phyloP scores from a whole-genome alignment of 2,888 invertebrate genomes.

The Tenthredo notha region DNA sequence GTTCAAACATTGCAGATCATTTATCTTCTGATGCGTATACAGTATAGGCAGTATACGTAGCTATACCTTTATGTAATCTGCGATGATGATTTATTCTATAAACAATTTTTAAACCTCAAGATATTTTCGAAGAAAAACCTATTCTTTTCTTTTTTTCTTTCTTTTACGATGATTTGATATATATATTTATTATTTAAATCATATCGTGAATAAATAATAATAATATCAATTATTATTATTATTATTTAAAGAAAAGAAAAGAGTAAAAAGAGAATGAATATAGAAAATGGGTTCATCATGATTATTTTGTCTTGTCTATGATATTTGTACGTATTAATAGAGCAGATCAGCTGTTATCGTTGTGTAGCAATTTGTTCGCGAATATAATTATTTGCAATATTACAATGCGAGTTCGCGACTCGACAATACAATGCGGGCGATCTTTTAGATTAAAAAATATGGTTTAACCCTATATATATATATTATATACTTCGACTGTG shows the following conservation, averaged over 20 bases:
- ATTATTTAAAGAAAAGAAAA: too few relatives aligned
- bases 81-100: constrained; percentile 1
- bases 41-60: not conserved
- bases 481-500: not conserved
- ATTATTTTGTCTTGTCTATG: too few relatives aligned
- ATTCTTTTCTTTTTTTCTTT: not conserved
- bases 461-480: not conserved
- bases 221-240: not conserved
- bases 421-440: not conserved
- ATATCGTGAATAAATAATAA: not conserved
- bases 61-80: not conserved
- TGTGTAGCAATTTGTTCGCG: not conserved
- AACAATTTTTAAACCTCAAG: not conserved
- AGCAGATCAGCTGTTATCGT: constrained; percentile 3
- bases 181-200: not conserved
- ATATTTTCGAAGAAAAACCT: not conserved
- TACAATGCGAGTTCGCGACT: not conserved
- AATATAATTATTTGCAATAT: not conserved
- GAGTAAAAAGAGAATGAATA: too few relatives aligned
- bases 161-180: not conserved
- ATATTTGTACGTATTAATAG: not conserved
- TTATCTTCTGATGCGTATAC: not conserved
- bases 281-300: too few relatives aligned
- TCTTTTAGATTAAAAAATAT: not conserved
- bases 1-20: not conserved